Evolutionary conservation across 2,113 vertebrate species (phyloP).

Genomic region (Perccottus glenii): DNA sequence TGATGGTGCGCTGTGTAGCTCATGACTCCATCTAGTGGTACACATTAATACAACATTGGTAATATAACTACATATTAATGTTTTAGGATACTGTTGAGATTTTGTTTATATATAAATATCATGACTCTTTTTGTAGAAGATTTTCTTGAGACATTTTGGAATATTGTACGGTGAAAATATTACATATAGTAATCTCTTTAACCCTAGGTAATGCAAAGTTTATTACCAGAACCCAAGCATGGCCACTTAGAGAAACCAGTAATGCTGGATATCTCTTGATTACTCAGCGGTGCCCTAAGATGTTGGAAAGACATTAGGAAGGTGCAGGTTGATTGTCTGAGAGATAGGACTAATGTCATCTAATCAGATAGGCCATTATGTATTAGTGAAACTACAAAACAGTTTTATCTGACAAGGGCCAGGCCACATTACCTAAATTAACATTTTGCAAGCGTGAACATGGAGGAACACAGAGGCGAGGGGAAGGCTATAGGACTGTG

Average conservation of each 20-base stretch:
- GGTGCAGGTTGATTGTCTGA: slow-evolving; percentile 89
- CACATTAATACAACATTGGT: too few relatives aligned
- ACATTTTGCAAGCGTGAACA: slow-evolving; percentile 98
- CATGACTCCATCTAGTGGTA: too few relatives aligned
- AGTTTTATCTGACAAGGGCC: slow-evolving; percentile 95
- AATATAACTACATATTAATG: too few relatives aligned
- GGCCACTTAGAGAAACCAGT: slow-evolving; percentile 57
- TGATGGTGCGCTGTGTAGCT: too few relatives aligned
- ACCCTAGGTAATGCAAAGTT: slow-evolving; percentile 46
- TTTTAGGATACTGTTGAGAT: too few relatives aligned
- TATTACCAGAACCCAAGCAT: slow-evolving; percentile 24
- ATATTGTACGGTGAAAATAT: too few relatives aligned
- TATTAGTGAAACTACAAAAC: slow-evolving; percentile 95
- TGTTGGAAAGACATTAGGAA: slow-evolving; percentile 79
- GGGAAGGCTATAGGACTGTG: slow-evolving; percentile 84
- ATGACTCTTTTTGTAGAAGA: too few relatives aligned
- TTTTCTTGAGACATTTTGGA: too few relatives aligned
- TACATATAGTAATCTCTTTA: too few relatives aligned
- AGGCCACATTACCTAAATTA: slow-evolving; percentile 98
- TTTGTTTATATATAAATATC: too few relatives aligned
- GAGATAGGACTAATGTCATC: slow-evolving; percentile 94
- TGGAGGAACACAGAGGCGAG: slow-evolving; percentile 89
- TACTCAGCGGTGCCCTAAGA: slow-evolving; percentile 74
- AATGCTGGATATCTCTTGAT: slow-evolving; percentile 59
- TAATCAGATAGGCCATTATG: slow-evolving; percentile 99